These are phyloP conservation scores for Gouania willdenowi DNA, from an alignment of 2,797 vertebrate genomes.

Conservation along the genomic window DNA sequence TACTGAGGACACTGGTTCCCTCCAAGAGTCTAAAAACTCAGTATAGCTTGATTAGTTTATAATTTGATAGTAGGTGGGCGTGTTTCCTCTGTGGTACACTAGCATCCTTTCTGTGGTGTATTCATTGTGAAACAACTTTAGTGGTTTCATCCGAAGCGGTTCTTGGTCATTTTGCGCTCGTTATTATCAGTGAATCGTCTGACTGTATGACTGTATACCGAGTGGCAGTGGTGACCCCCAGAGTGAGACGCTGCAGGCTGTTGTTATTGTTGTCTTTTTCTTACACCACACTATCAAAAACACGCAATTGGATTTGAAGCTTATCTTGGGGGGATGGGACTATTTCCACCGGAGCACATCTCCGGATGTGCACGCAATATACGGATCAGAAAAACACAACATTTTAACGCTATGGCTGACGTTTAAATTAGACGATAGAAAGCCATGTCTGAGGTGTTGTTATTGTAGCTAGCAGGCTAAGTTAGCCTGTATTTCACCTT, in stretches of 20 bases:
- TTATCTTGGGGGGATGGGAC: constrained; percentile 59
- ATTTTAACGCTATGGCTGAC: no score
- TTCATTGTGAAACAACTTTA: no score
- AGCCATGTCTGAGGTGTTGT: constrained; percentile 22
- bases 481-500: constrained; percentile 75
- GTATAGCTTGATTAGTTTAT: no score
- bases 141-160: background rate
- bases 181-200: background rate
- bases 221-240: background rate
- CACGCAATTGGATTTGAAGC: constrained; percentile 44
- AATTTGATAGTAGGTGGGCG: no score
- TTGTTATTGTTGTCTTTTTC: constrained; percentile 56
- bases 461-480: constrained; percentile 55
- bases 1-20: no score
- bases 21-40: no score
- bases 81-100: no score
- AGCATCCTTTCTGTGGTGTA: no score
- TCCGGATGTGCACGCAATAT: constrained; percentile 26
- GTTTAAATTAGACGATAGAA: no score
- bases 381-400: no score
- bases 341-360: constrained; percentile 24
- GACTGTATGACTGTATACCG: background rate
- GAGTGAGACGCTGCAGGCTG: background rate
- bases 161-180: no score
- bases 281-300: constrained; percentile 22